A percentile compares a stretch with the other conserved stretches of the same genome.
Conservation (phyloP, 2,797 vertebrate genomes). For the Octomys mimax region DNA sequence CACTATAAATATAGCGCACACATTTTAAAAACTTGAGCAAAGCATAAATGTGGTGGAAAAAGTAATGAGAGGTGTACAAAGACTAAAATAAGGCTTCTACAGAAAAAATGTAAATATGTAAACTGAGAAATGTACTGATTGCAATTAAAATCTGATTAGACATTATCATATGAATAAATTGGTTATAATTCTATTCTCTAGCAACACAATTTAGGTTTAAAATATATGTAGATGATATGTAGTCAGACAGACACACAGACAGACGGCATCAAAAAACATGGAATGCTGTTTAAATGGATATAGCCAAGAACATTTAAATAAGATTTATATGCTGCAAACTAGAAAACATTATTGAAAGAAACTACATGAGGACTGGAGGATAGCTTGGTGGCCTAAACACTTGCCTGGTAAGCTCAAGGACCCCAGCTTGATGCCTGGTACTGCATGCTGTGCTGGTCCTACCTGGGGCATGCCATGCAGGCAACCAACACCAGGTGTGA, state of each 20-base stretch:
- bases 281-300: not conserved
- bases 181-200: too few species aligned
- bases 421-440: too few species aligned
- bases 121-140: not conserved
- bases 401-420: too few species aligned
- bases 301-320: not conserved
- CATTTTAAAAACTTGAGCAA: not conserved
- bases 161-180: not conserved
- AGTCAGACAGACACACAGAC: too few species aligned
- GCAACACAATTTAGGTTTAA: not conserved
- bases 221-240: not conserved
- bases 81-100: not conserved
- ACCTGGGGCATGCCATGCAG: too few species aligned
- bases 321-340: not conserved
- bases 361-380: not conserved
- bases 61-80: accelerated
- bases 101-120: too few species aligned
- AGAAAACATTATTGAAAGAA: not conserved
- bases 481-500: too few species aligned
- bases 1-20: accelerated
- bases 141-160: not conserved
- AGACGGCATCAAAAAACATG: not conserved
- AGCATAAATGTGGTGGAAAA: accelerated
- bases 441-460: too few species aligned
- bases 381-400: too few species aligned